Base-by-base conservation (phyloP, 64 coral and sea anemone genomes). In the Pocillopora verrucosa region DNA sequence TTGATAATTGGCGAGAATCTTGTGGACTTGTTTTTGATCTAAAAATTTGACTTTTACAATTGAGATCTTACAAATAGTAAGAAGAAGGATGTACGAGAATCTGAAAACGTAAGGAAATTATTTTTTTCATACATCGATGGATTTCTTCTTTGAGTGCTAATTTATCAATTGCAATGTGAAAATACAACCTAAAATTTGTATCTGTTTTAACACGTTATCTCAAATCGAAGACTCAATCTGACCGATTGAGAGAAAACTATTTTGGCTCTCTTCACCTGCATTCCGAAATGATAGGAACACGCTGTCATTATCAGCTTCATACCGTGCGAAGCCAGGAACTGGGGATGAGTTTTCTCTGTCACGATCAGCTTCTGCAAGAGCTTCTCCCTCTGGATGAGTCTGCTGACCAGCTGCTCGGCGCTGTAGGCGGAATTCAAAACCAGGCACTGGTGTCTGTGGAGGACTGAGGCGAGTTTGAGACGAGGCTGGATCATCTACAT, bases 191-290 rank as follows among this genome's bases (percentile, higher is more conserved):
- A 20, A n/a, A 24, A 0, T 70, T 70, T 24, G 67, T 70, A 20
- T 67, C 16, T 67, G 64, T 67, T 67, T 20, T 67, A 9, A 20
- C 16, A 67, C 22, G 2, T 63, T 72, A 63, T 65, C 72, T 37
- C 72, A 85, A 85, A 85, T 85, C 22, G 82, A 85, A 25, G 82
- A 85, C 19, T 85, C 82, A 26, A 70, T 56, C 65, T 85, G 82
- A 14, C 60, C 17, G 38, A 67, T 25, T 2, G 82, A 63, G 13
- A 85, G 62, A 85, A 85, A 85, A 14, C 82, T 85, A 16, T 63
- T 56, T 51, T 13, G 36, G 37, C 20, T 72, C 12, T 85, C 82
- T 14, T 72, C 65, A 25, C n/a, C 82, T 1, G 63, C 82, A 13
- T 20, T 57, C 15, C 57, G 58, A 26, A 85, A 85, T 3, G 82